Evolutionary conservation across 2,888 invertebrate species (phyloP).

Genomic region (Perizoma affinitatum): DNA sequence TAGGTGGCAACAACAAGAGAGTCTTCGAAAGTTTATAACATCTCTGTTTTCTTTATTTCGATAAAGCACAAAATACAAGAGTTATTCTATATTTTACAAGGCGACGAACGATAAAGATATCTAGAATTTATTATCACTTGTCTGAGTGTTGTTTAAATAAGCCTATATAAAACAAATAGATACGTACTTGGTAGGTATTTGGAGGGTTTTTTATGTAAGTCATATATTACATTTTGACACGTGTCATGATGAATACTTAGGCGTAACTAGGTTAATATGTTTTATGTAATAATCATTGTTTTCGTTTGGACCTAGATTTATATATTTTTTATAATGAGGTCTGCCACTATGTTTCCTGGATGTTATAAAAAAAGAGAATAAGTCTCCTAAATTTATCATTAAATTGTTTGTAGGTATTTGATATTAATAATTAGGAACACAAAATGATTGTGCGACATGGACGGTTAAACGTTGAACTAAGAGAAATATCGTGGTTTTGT

Average conservation of each 20-base stretch:
- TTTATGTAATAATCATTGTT: too few relatives aligned
- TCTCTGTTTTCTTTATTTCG: neutral
- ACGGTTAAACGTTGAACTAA: too few relatives aligned
- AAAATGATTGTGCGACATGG: too few relatives aligned
- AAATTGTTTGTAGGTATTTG: too few relatives aligned
- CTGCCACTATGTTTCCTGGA: too few relatives aligned
- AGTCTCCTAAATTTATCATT: too few relatives aligned
- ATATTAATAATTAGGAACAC: too few relatives aligned
- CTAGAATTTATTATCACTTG: conserved; percentile 32
- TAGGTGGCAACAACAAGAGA: conserved; percentile 2
- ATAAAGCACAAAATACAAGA: conserved; percentile 18
- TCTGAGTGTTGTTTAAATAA: conserved; percentile 37
- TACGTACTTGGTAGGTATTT: neutral
- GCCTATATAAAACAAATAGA: conserved; percentile 31
- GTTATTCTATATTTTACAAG: conserved; percentile 18
- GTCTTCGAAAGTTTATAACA: neutral
- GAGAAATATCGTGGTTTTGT: neutral
- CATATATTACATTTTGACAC: conserved; percentile 6
- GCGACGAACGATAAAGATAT: conserved; percentile 38
- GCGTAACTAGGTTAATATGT: too few relatives aligned
- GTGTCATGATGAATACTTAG: conserved; percentile 11
- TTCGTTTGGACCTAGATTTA: too few relatives aligned
- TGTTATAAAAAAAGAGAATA: too few relatives aligned
- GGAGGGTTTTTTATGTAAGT: conserved; percentile 3
- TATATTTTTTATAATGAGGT: too few relatives aligned